A percentile compares a stretch with the other conserved stretches of the same genome.
These are phyloP conservation scores for Noctilio leporinus DNA, from an alignment of 2,113 vertebrate species.

Conservation along the genomic window DNA sequence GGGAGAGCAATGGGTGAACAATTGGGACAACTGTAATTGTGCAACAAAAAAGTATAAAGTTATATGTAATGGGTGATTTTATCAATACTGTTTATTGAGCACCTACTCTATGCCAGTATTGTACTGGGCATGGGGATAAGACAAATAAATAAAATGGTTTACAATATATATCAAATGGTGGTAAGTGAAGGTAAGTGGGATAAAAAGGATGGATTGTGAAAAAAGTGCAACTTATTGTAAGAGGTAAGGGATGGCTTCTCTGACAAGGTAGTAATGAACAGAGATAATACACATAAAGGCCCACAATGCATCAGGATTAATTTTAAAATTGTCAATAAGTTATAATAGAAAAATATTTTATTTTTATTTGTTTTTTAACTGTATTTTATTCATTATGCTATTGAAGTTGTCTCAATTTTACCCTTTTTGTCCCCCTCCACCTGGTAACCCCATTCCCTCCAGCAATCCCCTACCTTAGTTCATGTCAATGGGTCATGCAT, in stretches of 20 bases:
- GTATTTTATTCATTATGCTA: too few species aligned
- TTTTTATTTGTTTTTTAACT: too few species aligned
- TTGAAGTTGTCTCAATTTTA: too few species aligned
- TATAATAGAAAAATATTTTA: not conserved
- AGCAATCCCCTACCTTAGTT: too few species aligned
- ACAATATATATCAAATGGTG: not conserved
- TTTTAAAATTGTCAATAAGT: not conserved
- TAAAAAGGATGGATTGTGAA: not conserved
- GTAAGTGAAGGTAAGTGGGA: not conserved
- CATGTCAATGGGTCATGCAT: too few species aligned
- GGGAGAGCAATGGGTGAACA: too few species aligned
- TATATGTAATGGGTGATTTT: not conserved
- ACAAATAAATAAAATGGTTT: not conserved
- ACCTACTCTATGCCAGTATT: not conserved
- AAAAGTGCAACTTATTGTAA: not conserved
- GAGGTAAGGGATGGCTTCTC: not conserved
- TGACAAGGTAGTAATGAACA: not conserved
- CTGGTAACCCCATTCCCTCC: too few species aligned
- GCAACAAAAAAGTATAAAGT: too few species aligned
- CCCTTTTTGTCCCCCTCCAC: too few species aligned
- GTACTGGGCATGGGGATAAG: not conserved
- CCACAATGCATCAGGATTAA: not conserved
- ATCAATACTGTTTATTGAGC: not conserved
- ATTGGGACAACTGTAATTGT: too few species aligned
- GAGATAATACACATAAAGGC: not conserved